Evolutionary conservation across 2,113 vertebrate genomes (phyloP), one percentile per base, ranked within the genome.

Genomic region (Vidua chalybeata): DNA sequence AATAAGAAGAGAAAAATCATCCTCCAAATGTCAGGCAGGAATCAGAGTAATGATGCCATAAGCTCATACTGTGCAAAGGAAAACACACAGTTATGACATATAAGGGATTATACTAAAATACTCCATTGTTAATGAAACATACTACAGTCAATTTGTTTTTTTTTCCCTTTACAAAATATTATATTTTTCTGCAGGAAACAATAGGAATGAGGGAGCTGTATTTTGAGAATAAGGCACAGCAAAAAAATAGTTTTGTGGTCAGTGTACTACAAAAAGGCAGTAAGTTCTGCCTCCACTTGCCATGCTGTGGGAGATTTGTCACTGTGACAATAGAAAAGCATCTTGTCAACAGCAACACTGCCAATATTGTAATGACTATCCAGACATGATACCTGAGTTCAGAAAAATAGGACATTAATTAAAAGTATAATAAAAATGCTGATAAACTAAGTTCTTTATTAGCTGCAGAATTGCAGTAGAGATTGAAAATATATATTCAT

Each of bases 281-380:
- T 31, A 77, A 62, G 19, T 88, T 92, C 39, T 94, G 48, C 85
- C 72, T 79, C 93, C 80, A 81, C 22, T 86, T 95, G 74, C 90
- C 2, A 80, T 90, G 23, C 77, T 28, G 4, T 41, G 51, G 11
- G 30, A 76, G 41, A 48, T 77, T 74, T 22, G n/a, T 35, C 72
- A 74, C 43, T 18, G 23, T 3, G 5, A 76, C 37, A 79, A 15
- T 1, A 69, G 2, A 54, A 82, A 67, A 67, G 11, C 3, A 6
- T 22, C 22, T n/a, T 46, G 24, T 66, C 43, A 88, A 84, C 24
- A 63, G 49, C n/a, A 87, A 33, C 33, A n/a, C 13, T 52, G 26
- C 22, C 45, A 76, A 35, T 23, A 43, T 6, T 17, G 62, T 37
- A 33, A 48, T 83, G 61, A 84, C 49, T 39, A 82, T 41, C 33